A percentile compares a stretch with the other conserved stretches of the same genome.
Conservation (phyloP, 2,797 vertebrate genomes). For the Thunnus albacares region DNA sequence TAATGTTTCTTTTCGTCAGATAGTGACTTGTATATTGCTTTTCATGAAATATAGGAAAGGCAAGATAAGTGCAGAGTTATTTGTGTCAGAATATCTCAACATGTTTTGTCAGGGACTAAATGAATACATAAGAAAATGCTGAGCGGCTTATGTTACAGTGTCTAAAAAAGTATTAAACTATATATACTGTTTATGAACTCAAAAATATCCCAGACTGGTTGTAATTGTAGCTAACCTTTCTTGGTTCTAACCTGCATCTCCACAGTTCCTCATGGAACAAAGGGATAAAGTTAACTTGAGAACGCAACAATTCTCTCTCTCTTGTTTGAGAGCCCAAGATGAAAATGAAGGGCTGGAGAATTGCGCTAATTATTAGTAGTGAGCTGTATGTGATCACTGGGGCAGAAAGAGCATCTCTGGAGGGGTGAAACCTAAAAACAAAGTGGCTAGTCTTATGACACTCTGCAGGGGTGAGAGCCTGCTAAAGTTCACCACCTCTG, state of each 20-base stretch:
- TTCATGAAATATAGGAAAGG: not conserved
- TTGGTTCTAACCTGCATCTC: not conserved
- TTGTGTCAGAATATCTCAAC: no score
- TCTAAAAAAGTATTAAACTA: not conserved
- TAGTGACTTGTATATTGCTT: not conserved
- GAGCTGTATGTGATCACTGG: constrained; percentile 81
- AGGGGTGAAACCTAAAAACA: constrained; percentile 81
- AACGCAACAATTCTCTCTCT: constrained; percentile 24
- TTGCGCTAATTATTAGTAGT: constrained; percentile 84
- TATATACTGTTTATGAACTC: not conserved
- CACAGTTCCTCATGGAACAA: not conserved
- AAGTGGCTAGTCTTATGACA: constrained; percentile 86
- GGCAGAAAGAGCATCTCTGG: constrained; percentile 86
- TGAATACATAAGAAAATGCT: not conserved
- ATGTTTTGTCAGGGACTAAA: not conserved
- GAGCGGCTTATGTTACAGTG: not conserved
- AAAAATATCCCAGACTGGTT: not conserved
- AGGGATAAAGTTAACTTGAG: not conserved
- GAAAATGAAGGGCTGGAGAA: constrained; percentile 74
- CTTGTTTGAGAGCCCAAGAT: constrained; percentile 37
- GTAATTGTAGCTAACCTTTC: not conserved
- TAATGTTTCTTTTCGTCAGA: not conserved
- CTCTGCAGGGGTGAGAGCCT: constrained; percentile 82
- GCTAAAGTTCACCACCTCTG: constrained; percentile 83
- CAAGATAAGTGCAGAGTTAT: no score